Base-by-base conservation (phyloP, 1,140 invertebrate genomes). In the Aradophagus sp. region DNA sequence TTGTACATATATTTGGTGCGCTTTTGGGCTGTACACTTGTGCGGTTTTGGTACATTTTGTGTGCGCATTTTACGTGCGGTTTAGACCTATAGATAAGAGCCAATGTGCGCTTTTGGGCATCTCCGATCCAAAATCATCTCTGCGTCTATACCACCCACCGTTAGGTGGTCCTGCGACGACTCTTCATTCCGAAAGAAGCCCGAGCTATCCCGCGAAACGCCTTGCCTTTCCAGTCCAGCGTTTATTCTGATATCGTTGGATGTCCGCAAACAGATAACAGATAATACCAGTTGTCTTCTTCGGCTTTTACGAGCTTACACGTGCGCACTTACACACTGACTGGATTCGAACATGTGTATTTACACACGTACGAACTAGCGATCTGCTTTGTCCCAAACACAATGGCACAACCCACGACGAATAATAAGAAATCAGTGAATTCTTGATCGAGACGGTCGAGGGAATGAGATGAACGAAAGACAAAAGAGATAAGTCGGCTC, bases 361-460 rank as follows among this genome's bases (percentile, higher is more conserved):
- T 12, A 42, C 35, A 48, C 35, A 12, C 36, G 26, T 15, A 27
- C 13, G 6, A 11, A n/a, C 16, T 50, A 47, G 44, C 58, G 50
- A 48, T 15, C 65, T 41, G 79, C 77, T 80, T 80, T 80, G 79
- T 80, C 74, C 77, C 66, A 59, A 65, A 67, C 59, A 81, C 78
- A 81, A 80, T 80, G 66, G 77, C 67, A 45, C 56, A 68, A 62
- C 67, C 45, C 52, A 67, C 44, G 26, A 75, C 48, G 76, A 80
- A 79, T 81, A 81, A 81, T 80, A 80, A 81, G 78, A 79, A 79
- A 78, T 52, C 69, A 50, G 61, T 65, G 72, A 74, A 80, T 81
- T 80, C 78, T 44, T 73, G 73, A 80, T 78, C 75, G 71, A 76
- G 77, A 20, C 35, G 53, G 48, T 38, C 39, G 55, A 58, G 56